Percentiles rank a stretch among this genome's conserved stretches.
Conservation (phyloP, 1,140 invertebrate species). For the Ylistrum balloti region DNA sequence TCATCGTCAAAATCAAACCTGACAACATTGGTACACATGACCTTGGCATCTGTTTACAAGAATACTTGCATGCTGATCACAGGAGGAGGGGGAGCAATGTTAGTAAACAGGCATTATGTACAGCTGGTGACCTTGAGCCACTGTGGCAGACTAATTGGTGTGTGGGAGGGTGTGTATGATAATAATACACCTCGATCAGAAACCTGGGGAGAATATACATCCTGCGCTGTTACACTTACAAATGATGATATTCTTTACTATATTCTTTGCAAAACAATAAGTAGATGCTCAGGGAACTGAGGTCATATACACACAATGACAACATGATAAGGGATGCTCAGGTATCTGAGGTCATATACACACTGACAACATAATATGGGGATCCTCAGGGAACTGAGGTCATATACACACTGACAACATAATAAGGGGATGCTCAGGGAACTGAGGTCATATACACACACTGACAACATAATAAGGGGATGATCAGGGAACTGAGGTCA, state of each 20-base stretch:
- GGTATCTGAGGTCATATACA: not conserved
- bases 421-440: no score
- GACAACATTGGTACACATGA: not conserved
- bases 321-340: not conserved
- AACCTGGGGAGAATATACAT: not conserved
- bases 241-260: not conserved
- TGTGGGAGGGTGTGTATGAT: not conserved
- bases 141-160: not conserved
- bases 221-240: not conserved
- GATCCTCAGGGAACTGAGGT: no score
- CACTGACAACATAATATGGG: no score
- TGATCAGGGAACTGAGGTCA: no score
- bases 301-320: not conserved
- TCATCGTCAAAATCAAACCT: no score
- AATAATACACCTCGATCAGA: not conserved
- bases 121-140: not conserved
- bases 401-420: no score
- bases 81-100: slow-evolving; percentile 1
- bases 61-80: not conserved
- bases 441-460: no score
- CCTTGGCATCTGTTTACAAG: not conserved
- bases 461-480: no score
- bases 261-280: not conserved
- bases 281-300: not conserved
- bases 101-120: not conserved